Evolutionary conservation across 2,113 vertebrate species (phyloP).

Genomic region (Tringa solitaria): DNA sequence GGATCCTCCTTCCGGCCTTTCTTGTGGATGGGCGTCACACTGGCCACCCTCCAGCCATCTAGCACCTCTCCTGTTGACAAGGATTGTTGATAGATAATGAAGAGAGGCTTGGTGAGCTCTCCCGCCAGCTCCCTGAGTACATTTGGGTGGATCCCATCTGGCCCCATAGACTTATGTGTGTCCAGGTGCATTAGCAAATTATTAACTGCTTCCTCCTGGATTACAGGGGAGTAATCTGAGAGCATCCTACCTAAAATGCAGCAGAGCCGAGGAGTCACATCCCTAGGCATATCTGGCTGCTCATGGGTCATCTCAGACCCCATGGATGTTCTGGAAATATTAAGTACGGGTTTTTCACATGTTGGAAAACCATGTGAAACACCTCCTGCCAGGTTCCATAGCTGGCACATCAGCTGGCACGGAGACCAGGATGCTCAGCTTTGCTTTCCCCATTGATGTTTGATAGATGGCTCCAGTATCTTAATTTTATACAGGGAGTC

Average conservation of each 20-base stretch:
- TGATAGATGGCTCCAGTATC: background rate
- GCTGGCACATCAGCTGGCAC: background rate
- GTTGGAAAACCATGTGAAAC: background rate
- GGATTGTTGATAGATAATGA: too few relatives aligned
- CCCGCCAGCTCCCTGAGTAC: too few relatives aligned
- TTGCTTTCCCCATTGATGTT: background rate
- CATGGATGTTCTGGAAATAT: background rate
- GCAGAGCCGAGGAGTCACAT: background rate
- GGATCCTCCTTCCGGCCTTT: too few relatives aligned
- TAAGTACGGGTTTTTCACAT: background rate
- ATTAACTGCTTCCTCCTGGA: too few relatives aligned
- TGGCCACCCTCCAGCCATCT: too few relatives aligned
- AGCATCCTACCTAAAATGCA: background rate
- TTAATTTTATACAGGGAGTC: constrained; percentile 10
- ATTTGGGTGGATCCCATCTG: too few relatives aligned
- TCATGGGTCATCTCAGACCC: background rate
- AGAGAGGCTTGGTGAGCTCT: too few relatives aligned
- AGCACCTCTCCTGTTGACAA: too few relatives aligned
- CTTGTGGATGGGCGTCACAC: too few relatives aligned
- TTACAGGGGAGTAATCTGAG: too few relatives aligned
- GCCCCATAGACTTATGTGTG: too few relatives aligned
- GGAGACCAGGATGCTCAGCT: background rate
- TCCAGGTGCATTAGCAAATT: too few relatives aligned
- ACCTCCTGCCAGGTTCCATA: background rate
- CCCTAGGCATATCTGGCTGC: background rate